Conservation (phyloP, 2,113 vertebrate species). For the Rhombomys opimus region DNA sequence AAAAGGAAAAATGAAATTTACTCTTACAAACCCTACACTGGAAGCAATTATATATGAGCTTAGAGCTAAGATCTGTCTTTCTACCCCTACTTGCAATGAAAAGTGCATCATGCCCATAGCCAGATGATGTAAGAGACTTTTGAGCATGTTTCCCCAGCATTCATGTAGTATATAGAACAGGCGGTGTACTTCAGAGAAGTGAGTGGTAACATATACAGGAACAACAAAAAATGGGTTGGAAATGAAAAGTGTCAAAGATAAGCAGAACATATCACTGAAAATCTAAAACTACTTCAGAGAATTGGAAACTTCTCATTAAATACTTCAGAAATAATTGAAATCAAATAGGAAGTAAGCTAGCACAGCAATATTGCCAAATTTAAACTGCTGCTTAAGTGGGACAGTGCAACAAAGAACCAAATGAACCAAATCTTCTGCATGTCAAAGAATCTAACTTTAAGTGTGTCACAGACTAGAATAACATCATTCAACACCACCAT, state of each 20-base stretch:
- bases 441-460: not conserved
- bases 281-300: slow-evolving; percentile 56
- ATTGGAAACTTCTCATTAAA: slow-evolving; percentile 64
- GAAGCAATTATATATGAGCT: slow-evolving; percentile 23
- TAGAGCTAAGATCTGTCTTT: not conserved
- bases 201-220: not conserved
- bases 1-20: not conserved
- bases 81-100: slow-evolving; percentile 5
- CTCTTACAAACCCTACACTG: not conserved
- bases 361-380: slow-evolving; percentile 33
- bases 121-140: not conserved
- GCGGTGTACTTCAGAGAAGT: not conserved
- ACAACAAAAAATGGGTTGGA: slow-evolving; percentile 41
- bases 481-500: not conserved
- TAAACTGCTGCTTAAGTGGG: not conserved
- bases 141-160: not conserved
- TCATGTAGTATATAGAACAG: not conserved
- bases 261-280: slow-evolving; percentile 16
- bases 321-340: slow-evolving; percentile 58
- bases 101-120: not conserved
- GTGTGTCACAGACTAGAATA: not conserved
- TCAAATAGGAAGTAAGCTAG: slow-evolving; percentile 37
- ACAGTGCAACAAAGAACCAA: not conserved
- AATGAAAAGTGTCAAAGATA: not conserved
- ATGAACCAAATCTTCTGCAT: not conserved